Evolutionary conservation across 2,888 invertebrate genomes (phyloP), one percentile per base, ranked within the genome.

Genomic region (Polydesmus complanatus): DNA sequence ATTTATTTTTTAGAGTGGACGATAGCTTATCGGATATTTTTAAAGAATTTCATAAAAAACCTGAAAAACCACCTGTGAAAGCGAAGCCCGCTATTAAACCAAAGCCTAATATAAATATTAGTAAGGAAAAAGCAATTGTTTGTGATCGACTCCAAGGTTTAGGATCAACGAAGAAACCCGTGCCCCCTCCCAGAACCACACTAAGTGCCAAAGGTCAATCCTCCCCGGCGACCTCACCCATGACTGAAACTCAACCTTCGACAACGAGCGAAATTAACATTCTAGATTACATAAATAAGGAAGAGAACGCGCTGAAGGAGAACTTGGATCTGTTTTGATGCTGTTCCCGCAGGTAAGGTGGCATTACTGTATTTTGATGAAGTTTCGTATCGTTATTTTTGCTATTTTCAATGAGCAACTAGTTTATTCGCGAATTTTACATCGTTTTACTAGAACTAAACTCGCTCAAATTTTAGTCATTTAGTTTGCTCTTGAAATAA

Each of bases 1-100:
- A n/a, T 51, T 47, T 51, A 8, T 21, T 51, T 58, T 58, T 58
- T 26, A 58, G 58, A 49, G 48, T 58, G 49, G 58, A 58, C 27
- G 49, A 23, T 26, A 58, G 58, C 26, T 27, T 58, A 19, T 58
- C 58, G 23, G 58, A 58, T 23, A 58, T 58, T 26, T 51, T 25
- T 23, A 27, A 47, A n/a, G 58, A 58, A 23, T 21, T 58, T 14
- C 26, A 58, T 14, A 1, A 21, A 37, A 18, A 54, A 27, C 27
- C 54, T 11, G 21, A 37, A 11, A 56, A 56, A 48, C 54, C 22
- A 25, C 23, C 54, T 19, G 11, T 25, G 8, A 54, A 54, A n/a
- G 3, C 26, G 23, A 54, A 54, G 23, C 54, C 54, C 5, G n/a
- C 5, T 25, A 23, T 54, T 5, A 21, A 21, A 54, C 54, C 54